Base-by-base conservation (phyloP, 2,113 vertebrate species). In the Montifringilla adamsi region DNA sequence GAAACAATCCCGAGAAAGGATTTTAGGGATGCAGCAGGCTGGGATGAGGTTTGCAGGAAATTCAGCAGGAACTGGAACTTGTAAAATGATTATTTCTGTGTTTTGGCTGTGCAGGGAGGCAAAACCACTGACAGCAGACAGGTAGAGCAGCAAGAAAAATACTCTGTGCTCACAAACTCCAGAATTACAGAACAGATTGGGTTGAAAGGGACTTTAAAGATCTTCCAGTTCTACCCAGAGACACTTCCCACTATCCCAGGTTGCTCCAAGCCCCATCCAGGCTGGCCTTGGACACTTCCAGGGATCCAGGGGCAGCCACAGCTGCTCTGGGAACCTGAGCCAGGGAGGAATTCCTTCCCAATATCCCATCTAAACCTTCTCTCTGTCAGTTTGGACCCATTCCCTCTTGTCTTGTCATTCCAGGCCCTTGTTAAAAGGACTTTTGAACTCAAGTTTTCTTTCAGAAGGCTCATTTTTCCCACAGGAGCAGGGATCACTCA, bases 261-360 rank as follows among this genome's bases (percentile, higher is more conserved):
- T 0, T 41, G 39, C 13, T 41, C 56, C 49, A 30, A 79, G 56
- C 19, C 47, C 15, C 0, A 0, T 63, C 55, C 78, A 83, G 0
- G 7, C 39, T 68, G 46, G 28, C 3, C n/a, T 17, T 39, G 47
- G 47, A 4, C 63, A 55, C 10, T 69, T 0, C 20, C 63, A 76
- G 62, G 53, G 70, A 55, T 83, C 39, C 84, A 70, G 70, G 63
- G 5, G 8, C 39, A 55, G 24, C 55, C 87, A 31, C 55, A 83
- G 41, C 70, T 47, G 0, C 55, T 62, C 63, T 83, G 62, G n/a
- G 7, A 1, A 26, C 0, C 46, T 28, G 23, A 4, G 23, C 53
- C 77, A 82, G n/a, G 4, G 10, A 83, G 27, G n/a, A 69, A 90
- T 83, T 83, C 3, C 55, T 55, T 16, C 55, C 35, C 35, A 15